Conservation (phyloP, 1,140 invertebrate species). For the Ptiloglossa arizonensis region DNA sequence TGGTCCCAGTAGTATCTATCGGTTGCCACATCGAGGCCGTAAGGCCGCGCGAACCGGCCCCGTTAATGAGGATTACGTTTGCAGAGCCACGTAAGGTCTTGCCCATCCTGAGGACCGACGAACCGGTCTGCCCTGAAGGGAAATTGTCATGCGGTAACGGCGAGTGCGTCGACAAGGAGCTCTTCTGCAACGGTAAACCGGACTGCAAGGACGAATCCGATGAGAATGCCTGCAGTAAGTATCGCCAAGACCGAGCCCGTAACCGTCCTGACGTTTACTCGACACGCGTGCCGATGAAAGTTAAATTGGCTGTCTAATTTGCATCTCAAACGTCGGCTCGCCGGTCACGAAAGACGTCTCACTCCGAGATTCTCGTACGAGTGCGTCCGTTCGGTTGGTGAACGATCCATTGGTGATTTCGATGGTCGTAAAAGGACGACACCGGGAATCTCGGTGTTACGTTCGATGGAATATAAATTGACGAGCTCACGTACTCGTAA, state of each 20-base stretch:
- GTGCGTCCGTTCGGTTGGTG: no score
- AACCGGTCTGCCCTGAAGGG: conserved; percentile 93
- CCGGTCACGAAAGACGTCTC: no score
- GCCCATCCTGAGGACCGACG: conserved; percentile 94
- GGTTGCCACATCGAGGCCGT: conserved; percentile 4
- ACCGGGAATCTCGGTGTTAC: no score
- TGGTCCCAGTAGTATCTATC: conserved; percentile 18
- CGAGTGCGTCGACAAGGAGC: conserved; percentile 93
- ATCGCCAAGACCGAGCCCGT: not conserved
- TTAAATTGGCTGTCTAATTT: no score
- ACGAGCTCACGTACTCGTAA: no score
- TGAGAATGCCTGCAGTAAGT: conserved; percentile 97
- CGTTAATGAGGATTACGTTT: conserved; percentile 68
- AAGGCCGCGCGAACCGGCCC: conserved; percentile 32
- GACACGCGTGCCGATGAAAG: no score
- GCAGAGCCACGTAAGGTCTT: conserved; percentile 93
- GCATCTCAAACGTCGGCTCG: no score
- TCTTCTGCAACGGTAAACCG: conserved; percentile 95
- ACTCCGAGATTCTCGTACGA: no score
- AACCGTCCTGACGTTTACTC: not conserved
- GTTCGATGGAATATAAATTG: no score
- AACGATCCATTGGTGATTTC: no score
- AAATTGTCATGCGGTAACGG: conserved; percentile 94
- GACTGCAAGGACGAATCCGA: conserved; percentile 97
- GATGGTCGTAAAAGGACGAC: no score